These are phyloP conservation scores for Thunnus albacares DNA, from an alignment of 2,797 vertebrate species.

Conservation along the genomic window DNA sequence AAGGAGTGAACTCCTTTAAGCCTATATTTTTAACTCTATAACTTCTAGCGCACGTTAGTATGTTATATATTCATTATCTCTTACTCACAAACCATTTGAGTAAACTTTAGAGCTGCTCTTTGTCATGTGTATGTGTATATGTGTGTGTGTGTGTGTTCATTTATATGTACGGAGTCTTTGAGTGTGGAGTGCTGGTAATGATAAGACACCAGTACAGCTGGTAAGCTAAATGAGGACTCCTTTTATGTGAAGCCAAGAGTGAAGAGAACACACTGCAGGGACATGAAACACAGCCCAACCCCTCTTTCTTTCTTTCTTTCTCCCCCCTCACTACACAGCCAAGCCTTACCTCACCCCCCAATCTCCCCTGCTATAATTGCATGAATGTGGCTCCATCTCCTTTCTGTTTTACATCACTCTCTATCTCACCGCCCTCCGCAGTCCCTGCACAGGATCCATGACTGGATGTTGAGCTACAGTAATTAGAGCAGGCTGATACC, in stretches of 20 bases:
- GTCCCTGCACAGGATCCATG: slow-evolving; percentile 68
- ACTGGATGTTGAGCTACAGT: slow-evolving; percentile 76
- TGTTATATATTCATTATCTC: slow-evolving; percentile 49
- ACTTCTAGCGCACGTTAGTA: slow-evolving; percentile 9
- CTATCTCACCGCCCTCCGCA: slow-evolving; percentile 45
- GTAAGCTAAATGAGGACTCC: slow-evolving; percentile 73
- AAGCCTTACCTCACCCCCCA: slow-evolving; percentile 70
- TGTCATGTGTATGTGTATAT: slow-evolving; percentile 47
- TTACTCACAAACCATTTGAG: slow-evolving; percentile 37
- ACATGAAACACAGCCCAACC: slow-evolving; percentile 68
- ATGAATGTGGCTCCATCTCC: slow-evolving; percentile 66
- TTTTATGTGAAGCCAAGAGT: slow-evolving; percentile 78
- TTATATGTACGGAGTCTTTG: slow-evolving; percentile 51
- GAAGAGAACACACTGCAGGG: slow-evolving; percentile 67
- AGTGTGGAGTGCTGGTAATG: slow-evolving; percentile 67
- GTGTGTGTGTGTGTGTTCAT: slow-evolving; percentile 45
- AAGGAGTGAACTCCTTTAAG: slow-evolving; percentile 4
- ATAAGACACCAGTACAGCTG: slow-evolving; percentile 78
- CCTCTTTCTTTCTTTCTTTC: slow-evolving; percentile 20
- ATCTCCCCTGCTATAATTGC: slow-evolving; percentile 67
- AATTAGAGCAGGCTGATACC: slow-evolving; percentile 81
- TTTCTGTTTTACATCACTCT: slow-evolving; percentile 72
- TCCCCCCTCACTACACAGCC: slow-evolving; percentile 49
- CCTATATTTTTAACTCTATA: background rate
- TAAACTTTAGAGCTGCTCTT: slow-evolving; percentile 37